Percentiles rank a stretch among this genome's conserved stretches.
Conservation (phyloP, 2,113 vertebrate genomes). For the Jacana jacana region DNA sequence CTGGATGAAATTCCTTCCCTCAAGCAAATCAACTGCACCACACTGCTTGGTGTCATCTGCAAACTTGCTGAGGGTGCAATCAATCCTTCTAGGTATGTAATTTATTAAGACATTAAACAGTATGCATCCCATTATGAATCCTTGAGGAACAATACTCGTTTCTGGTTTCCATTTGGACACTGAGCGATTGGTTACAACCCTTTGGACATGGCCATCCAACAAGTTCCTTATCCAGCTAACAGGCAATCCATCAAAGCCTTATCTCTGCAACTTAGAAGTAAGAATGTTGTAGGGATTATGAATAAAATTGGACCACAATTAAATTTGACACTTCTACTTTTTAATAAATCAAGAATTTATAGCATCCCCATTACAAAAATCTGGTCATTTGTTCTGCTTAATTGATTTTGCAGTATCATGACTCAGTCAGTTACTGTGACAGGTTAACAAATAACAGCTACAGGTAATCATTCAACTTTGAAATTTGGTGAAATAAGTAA, state of each 20-base stretch:
- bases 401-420: conserved; percentile 52
- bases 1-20: not conserved
- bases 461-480: not conserved
- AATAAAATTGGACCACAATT: not conserved
- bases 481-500: not conserved
- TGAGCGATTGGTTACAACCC: not conserved
- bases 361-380: not conserved
- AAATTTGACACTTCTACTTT: not conserved
- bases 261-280: not conserved
- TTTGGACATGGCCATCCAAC: not conserved
- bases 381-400: conserved; percentile 16
- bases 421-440: conserved; percentile 37
- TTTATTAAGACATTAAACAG: not conserved
- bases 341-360: not conserved
- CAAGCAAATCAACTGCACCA: not conserved
- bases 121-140: not conserved
- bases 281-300: fast-evolving
- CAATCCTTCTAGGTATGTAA: not conserved
- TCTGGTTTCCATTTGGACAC: not conserved
- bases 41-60: not conserved
- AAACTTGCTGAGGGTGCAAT: not conserved
- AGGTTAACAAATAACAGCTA: conserved; percentile 3
- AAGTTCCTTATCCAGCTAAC: not conserved
- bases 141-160: not conserved
- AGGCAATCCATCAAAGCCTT: not conserved